phyloP scores from a whole-genome alignment of 2,888 invertebrate species.

The Pseudococcus viburni region DNA sequence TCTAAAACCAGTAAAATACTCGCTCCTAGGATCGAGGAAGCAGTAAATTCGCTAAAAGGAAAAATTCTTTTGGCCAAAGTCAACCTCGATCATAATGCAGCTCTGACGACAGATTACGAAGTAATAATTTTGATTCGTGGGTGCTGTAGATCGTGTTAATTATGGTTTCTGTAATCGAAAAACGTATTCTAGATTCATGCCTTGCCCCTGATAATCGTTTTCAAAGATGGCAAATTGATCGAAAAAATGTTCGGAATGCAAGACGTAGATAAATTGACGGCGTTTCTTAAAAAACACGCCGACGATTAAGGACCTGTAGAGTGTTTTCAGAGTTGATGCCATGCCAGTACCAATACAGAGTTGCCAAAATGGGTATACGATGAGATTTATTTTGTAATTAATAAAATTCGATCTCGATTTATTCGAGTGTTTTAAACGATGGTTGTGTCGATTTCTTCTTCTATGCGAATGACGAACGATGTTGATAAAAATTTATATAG shows the following conservation, averaged over 20 bases:
- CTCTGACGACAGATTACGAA: conserved; percentile 90
- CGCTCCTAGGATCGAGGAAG: conserved; percentile 89
- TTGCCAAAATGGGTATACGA: background rate
- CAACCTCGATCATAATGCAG: conserved; percentile 93
- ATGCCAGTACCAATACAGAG: background rate
- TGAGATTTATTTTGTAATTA: background rate
- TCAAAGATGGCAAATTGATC: conserved; percentile 90
- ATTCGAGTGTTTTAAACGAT: background rate
- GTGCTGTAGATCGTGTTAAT: background rate
- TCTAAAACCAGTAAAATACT: conserved; percentile 96
- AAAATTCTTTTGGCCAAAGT: conserved; percentile 93
- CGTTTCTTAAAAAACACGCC: conserved; percentile 85
- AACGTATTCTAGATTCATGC: conserved; percentile 80
- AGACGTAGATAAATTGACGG: conserved; percentile 90
- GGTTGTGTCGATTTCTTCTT: no score
- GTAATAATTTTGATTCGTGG: conserved; percentile 70
- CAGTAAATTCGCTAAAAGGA: conserved; percentile 86
- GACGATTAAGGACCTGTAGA: conserved; percentile 53
- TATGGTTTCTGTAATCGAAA: no score
- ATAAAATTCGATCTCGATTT: background rate
- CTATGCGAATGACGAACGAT: background rate
- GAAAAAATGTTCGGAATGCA: conserved; percentile 91
- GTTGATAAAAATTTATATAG: background rate
- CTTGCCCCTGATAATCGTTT: conserved; percentile 91
- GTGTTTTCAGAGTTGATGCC: background rate